phyloP scores from a whole-genome alignment of 2,888 invertebrate genomes.

The Yponomeuta plumbellus region DNA sequence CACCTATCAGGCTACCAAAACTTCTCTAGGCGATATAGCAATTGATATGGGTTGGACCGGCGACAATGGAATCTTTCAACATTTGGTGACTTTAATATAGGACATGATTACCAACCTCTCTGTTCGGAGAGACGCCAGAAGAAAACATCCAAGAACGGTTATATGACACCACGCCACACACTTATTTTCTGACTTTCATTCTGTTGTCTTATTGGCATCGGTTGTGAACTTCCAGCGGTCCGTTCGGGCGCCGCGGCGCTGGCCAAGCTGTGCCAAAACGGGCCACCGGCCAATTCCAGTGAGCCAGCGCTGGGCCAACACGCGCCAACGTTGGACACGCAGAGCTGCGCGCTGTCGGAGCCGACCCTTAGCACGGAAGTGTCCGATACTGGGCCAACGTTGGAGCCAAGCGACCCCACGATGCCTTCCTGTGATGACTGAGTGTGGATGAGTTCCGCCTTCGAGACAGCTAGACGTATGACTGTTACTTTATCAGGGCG shows the following conservation, averaged over 20 bases:
- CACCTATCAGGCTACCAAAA: too few relatives aligned
- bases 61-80: too few relatives aligned
- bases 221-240: constrained; percentile 38
- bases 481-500: not conserved
- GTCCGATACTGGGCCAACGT: not conserved
- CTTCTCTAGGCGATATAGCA: too few relatives aligned
- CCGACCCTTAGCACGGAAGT: not conserved
- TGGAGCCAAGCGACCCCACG: not conserved
- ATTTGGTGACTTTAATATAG: too few relatives aligned
- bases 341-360: not conserved
- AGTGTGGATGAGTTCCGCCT: too few relatives aligned
- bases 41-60: too few relatives aligned
- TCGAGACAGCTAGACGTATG: not conserved
- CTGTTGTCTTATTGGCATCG: too few relatives aligned
- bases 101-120: too few relatives aligned
- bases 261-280: constrained; percentile 55
- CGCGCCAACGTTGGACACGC: constrained; percentile 3
- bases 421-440: not conserved
- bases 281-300: constrained; percentile 20
- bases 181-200: too few relatives aligned
- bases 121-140: too few relatives aligned
- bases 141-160: too few relatives aligned
- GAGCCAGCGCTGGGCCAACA: constrained; percentile 4
- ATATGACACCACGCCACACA: too few relatives aligned
- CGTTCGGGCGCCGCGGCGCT: constrained; percentile 61